These are phyloP conservation scores for Aleiodes leptofemur DNA, from an alignment of 2,888 invertebrate genomes.

Conservation along the genomic window DNA sequence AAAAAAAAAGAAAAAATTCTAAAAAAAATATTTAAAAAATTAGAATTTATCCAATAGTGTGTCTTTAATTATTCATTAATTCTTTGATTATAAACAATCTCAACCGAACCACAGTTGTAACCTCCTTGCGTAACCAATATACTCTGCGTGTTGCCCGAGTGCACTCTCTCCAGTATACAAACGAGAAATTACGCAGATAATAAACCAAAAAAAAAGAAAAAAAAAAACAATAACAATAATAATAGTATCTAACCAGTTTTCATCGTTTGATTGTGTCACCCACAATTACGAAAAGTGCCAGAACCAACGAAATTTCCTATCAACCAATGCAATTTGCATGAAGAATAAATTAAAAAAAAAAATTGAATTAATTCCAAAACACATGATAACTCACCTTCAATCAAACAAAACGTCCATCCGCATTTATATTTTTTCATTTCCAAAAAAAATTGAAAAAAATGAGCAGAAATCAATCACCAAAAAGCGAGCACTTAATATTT, in stretches of 20 bases:
- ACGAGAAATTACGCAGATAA: constrained; percentile 10
- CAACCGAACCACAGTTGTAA: constrained; percentile 6
- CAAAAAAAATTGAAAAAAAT: background rate
- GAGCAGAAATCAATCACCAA: no score
- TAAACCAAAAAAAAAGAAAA: background rate
- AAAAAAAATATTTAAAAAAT: background rate
- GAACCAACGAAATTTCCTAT: no score
- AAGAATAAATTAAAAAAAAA: no score
- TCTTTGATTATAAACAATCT: constrained; percentile 7
- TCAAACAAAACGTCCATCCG: no score
- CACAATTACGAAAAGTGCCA: background rate
- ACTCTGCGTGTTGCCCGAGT: background rate
- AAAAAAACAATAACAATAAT: background rate
- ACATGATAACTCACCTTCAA: no score
- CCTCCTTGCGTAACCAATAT: constrained; percentile 3
- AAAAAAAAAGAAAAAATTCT: background rate
- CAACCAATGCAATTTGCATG: no score
- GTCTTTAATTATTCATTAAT: background rate
- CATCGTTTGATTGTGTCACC: background rate
- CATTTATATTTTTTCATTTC: no score
- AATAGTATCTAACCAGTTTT: background rate
- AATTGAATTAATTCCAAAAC: no score
- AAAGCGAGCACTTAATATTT: background rate
- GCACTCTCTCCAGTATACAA: constrained; percentile 13
- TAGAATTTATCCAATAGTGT: background rate